phyloP scores from a whole-genome alignment of 2,888 invertebrate genomes.

The Eupithecia tripunctaria region DNA sequence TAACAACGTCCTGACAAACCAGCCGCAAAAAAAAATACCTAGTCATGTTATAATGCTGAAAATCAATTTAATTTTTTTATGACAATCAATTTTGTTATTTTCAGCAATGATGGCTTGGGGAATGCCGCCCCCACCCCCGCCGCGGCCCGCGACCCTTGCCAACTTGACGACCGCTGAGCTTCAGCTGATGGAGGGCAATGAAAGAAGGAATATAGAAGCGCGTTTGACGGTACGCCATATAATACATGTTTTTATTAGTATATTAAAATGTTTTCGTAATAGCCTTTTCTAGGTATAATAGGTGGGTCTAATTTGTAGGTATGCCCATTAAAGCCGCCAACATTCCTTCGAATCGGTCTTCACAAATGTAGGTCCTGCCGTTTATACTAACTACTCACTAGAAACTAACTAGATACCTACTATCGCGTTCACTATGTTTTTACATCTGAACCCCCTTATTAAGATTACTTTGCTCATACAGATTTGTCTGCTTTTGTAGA shows the following conservation, averaged over 20 bases:
- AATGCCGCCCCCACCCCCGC: slow-evolving; percentile 86
- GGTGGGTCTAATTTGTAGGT: no score
- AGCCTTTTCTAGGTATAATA: no score
- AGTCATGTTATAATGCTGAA: neutral
- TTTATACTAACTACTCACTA: no score
- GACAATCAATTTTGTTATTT: neutral
- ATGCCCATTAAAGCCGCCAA: neutral
- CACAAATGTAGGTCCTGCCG: no score
- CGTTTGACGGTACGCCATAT: slow-evolving; percentile 87
- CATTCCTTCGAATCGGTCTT: neutral
- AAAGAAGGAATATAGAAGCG: slow-evolving; percentile 94
- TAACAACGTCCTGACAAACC: no score
- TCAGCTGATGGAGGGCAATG: slow-evolving; percentile 93
- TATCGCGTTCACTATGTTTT: no score
- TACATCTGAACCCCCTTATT: no score
- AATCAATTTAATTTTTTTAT: neutral
- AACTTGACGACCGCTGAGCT: slow-evolving; percentile 93
- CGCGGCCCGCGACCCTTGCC: slow-evolving; percentile 90
- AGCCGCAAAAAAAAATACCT: no score
- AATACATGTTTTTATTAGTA: neutral
- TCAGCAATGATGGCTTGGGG: slow-evolving; percentile 81
- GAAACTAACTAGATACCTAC: no score
- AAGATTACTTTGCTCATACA: no score
- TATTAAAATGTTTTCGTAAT: no score
- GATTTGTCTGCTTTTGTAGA: no score